These are phyloP conservation scores for Centroberyx gerrardi DNA, from an alignment of 2,797 vertebrate genomes.

Conservation along the genomic window DNA sequence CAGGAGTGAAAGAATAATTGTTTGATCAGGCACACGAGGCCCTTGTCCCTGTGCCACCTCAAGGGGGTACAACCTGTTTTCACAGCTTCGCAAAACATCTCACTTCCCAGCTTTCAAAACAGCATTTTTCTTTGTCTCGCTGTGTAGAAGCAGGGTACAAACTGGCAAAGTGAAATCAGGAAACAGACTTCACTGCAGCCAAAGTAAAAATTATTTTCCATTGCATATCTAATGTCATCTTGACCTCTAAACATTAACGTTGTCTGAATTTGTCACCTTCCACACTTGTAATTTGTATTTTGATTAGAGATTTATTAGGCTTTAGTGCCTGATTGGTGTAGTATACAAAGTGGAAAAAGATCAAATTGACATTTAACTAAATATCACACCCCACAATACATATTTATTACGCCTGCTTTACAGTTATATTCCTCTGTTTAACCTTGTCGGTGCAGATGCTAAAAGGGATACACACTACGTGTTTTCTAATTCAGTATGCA, in stretches of 20 bases:
- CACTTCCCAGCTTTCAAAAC: slow-evolving; percentile 10
- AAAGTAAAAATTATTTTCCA: slow-evolving; percentile 35
- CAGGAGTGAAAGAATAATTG: neutral
- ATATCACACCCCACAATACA: neutral
- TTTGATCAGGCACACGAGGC: neutral
- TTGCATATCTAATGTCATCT: neutral
- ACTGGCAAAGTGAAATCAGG: neutral
- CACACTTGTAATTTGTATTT: slow-evolving; percentile 14
- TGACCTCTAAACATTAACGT: neutral
- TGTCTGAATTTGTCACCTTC: slow-evolving; percentile 8
- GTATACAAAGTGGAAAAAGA: neutral
- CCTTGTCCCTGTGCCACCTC: neutral
- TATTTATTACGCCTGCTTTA: neutral
- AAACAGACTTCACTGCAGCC: slow-evolving; percentile 23
- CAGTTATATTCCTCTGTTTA: neutral
- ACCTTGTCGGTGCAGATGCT: neutral
- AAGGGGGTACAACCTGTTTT: neutral
- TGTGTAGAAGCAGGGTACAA: neutral
- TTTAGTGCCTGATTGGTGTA: neutral
- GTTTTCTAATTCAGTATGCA: neutral
- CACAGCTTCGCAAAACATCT: neutral
- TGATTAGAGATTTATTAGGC: neutral
- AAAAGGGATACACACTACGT: neutral
- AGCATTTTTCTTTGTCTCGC: slow-evolving; percentile 1
- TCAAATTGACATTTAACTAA: neutral